A percentile compares a stretch with the other conserved stretches of the same genome.
phyloP scores from a whole-genome alignment of 2,797 vertebrate genomes.

The Phrynocephalus forsythii region DNA sequence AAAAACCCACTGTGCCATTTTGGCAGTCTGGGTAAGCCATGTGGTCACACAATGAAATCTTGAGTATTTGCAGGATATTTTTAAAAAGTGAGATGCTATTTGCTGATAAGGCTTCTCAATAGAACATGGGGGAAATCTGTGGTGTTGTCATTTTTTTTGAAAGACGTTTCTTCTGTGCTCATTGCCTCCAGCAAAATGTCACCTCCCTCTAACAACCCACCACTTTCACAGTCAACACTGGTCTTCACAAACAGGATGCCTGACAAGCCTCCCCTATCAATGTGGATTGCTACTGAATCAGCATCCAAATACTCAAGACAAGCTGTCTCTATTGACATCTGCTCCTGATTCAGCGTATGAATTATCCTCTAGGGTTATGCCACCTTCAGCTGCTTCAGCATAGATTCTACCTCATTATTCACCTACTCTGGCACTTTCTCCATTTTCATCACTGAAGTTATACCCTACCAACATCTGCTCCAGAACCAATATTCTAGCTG shows the following conservation, averaged over 20 bases:
- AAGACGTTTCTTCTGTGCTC: constrained; percentile 31
- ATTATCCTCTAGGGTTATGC: constrained; percentile 36
- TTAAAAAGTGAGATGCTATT: constrained; percentile 1
- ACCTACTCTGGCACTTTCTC: constrained; percentile 24
- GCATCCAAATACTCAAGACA: constrained; percentile 43
- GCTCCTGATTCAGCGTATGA: constrained; percentile 46
- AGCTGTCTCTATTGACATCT: constrained; percentile 36
- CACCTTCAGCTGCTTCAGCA: constrained; percentile 44
- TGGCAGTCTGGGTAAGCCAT: neutral
- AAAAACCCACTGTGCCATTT: constrained; percentile 3
- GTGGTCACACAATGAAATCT: neutral
- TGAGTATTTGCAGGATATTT: constrained; percentile 15
- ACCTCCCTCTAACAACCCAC: constrained; percentile 31
- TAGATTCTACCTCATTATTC: constrained; percentile 30
- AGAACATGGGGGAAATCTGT: constrained; percentile 56
- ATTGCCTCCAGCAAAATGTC: constrained; percentile 35
- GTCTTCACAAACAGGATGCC: constrained; percentile 49
- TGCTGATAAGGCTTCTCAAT: constrained; percentile 29
- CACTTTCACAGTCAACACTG: constrained; percentile 17
- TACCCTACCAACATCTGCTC: constrained; percentile 2
- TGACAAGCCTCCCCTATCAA: constrained; percentile 35
- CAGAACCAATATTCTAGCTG: neutral
- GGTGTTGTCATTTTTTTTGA: constrained; percentile 46
- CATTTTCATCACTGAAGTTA: constrained; percentile 16
- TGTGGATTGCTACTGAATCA: constrained; percentile 37